Conservation (phyloP, 2,797 vertebrate genomes). For the Sylvilagus floridanus region DNA sequence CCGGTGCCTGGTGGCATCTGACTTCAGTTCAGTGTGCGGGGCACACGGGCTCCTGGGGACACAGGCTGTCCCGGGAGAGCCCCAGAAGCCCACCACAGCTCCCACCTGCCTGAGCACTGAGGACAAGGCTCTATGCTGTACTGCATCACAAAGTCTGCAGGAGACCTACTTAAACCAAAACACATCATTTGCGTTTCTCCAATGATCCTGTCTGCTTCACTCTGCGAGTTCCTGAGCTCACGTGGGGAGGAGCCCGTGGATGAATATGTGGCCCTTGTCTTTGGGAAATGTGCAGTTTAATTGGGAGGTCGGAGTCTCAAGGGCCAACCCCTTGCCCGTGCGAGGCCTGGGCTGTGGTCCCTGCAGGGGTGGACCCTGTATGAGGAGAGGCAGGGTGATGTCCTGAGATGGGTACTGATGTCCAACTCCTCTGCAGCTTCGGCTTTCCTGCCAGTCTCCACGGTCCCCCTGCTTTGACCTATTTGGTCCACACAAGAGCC, state of each 20-base stretch:
- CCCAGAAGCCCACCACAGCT: accelerated
- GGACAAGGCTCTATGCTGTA: neutral
- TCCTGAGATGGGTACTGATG: neutral
- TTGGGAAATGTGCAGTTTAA: neutral
- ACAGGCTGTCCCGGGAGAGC: neutral
- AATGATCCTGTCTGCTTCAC: neutral
- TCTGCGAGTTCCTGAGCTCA: neutral
- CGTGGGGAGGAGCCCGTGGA: too few species aligned
- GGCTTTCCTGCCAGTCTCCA: neutral
- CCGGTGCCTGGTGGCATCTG: too few species aligned
- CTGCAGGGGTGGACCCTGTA: neutral
- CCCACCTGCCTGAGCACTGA: neutral
- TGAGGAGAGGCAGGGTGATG: too few species aligned
- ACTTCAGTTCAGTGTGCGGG: accelerated
- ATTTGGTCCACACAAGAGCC: too few species aligned
- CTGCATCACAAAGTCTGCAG: neutral
- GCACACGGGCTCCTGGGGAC: neutral
- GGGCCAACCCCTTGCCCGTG: neutral
- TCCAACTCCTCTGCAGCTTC: accelerated
- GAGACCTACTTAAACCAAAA: neutral
- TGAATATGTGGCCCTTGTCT: neutral
- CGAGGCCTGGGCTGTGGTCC: neutral
- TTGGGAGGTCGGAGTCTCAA: neutral
- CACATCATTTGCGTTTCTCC: neutral
- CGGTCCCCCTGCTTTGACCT: neutral